A percentile compares a stretch with the other conserved stretches of the same genome.
phyloP scores from a whole-genome alignment of 2,888 invertebrate genomes.

The Polymixis flavicincta region DNA sequence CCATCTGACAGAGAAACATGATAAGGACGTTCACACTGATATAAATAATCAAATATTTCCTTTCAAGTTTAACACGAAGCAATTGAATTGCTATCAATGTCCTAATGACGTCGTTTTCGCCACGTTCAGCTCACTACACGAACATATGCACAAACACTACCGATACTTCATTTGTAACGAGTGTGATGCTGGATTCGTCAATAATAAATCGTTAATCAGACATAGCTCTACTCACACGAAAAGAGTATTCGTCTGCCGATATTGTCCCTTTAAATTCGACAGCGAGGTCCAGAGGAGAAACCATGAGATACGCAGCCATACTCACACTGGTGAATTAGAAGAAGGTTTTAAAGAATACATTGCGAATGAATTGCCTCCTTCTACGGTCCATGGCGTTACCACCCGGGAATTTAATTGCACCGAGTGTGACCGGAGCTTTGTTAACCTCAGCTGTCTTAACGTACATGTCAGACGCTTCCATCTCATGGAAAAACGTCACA shows the following conservation, averaged over 20 bases:
- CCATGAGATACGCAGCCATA: conserved; percentile 81
- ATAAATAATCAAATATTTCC: conserved; percentile 68
- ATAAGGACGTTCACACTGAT: conserved; percentile 55
- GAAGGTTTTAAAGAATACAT: conserved; percentile 68
- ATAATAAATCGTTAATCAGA: conserved; percentile 63
- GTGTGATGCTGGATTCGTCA: conserved; percentile 78
- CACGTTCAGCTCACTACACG: conserved; percentile 68
- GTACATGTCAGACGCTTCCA: conserved; percentile 59
- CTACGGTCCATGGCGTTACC: conserved; percentile 44
- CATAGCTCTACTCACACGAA: conserved; percentile 73
- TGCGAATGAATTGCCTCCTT: conserved; percentile 68
- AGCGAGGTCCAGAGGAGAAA: conserved; percentile 78
- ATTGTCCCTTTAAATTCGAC: conserved; percentile 82
- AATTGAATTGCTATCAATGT: conserved; percentile 59
- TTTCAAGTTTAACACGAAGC: conserved; percentile 60
- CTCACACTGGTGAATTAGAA: conserved; percentile 14
- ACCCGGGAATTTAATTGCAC: conserved; percentile 24
- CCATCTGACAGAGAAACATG: conserved; percentile 58
- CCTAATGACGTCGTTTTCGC: conserved; percentile 31
- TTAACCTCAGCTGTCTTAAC: conserved; percentile 17
- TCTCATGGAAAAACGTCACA: conserved; percentile 69
- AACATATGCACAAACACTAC: conserved; percentile 79
- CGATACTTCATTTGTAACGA: conserved; percentile 76
- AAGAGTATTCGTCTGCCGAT: conserved; percentile 73
- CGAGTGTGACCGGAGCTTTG: conserved; percentile 53